These are phyloP conservation scores for Matsumurasca onukii DNA, from an alignment of 1,140 invertebrate species.

Conservation along the genomic window DNA sequence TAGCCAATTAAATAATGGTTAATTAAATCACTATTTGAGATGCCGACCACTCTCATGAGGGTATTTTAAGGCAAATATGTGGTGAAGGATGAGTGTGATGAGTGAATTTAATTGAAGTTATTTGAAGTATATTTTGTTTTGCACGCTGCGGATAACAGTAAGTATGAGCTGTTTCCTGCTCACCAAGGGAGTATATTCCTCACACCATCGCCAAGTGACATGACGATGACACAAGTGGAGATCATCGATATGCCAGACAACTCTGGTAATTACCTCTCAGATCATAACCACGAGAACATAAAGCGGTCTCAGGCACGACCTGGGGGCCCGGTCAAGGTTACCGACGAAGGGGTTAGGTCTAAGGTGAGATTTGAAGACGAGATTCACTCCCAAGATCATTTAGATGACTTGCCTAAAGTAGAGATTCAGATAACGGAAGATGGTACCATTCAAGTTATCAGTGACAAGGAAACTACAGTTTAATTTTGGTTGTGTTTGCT, in stretches of 20 bases:
- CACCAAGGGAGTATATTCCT: constrained; percentile 17
- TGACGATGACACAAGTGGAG: constrained; percentile 24
- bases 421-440: constrained; percentile 43
- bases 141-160: constrained; percentile 11
- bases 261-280: constrained; percentile 36
- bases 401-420: constrained; percentile 38
- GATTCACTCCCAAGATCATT: constrained; percentile 9
- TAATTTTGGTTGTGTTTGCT: constrained; percentile 24
- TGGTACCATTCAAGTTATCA: constrained; percentile 42
- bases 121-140: background rate
- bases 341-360: constrained; percentile 30
- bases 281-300: constrained; percentile 24
- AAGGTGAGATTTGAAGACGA: constrained; percentile 34
- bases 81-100: no score
- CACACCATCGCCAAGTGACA: constrained; percentile 36
- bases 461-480: constrained; percentile 43
- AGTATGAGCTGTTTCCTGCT: constrained; percentile 24
- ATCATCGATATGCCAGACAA: constrained; percentile 29
- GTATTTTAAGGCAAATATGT: no score
- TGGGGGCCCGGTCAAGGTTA: constrained; percentile 33
- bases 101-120: no score
- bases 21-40: no score
- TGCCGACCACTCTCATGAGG: no score
- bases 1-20: no score
- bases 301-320: constrained; percentile 24